Base-by-base conservation (phyloP, 2,797 vertebrate species). In the Trachops cirrhosus region DNA sequence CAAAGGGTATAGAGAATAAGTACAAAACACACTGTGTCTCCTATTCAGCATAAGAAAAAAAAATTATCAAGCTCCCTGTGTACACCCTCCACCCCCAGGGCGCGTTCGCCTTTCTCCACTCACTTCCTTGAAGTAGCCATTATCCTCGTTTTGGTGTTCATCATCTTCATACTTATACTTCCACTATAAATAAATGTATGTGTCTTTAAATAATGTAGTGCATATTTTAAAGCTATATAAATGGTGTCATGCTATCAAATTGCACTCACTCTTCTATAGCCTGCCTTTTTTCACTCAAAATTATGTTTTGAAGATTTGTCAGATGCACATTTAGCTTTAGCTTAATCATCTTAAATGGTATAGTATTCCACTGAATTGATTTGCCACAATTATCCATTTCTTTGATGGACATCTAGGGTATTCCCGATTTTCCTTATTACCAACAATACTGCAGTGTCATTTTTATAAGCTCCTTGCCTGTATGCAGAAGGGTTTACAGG, bases 251-350 rank as follows among this genome's bases (percentile, higher is more conserved):
- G 41, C 14, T 75, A 32, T 87, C 68, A 59, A 93, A 26, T 44
- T 93, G 48, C 54, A 32, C 32, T 54, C 86, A 71, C 32, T 52
- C 24, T 74, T 80, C 39, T 54, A 21, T 32, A 78, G 37, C 54
- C 86, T 82, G 14, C 9, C 9, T 86, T 82, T 80, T 71, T 86
- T 68, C 10, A 57, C 39, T 86, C 6, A 68, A 83, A 79, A 52
- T 74, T 62, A 68, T 44, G 3, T 80, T 80, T 74, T 83, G 75
- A 54, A 87, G 70, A 71, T 67, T 77, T 94, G 50, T 78, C 50
- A 79, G 70, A 54, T 26, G 44, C 52, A 37, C 37, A 64, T 9
- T 1, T n/a, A 5, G 9, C 37, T 71, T 88, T 37, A 24, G 39
- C 70, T 41, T 79, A 94, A 68, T 74, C 10, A 74, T 67, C 78